phyloP scores from a whole-genome alignment of 1,140 invertebrate species.

The Gryon sp. region DNA sequence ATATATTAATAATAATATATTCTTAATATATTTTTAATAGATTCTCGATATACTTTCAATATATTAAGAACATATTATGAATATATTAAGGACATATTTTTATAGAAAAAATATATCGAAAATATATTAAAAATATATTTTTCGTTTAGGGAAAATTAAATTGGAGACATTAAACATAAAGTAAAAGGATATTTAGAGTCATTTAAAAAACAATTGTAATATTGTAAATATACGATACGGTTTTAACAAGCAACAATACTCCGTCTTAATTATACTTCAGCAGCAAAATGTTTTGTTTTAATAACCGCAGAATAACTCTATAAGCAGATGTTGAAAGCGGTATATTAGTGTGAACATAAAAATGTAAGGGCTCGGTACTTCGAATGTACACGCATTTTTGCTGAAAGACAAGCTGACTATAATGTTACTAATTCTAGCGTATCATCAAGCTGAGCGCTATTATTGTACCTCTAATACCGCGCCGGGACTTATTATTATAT shows the following conservation, averaged over 20 bases:
- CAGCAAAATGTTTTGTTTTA: conserved; percentile 27
- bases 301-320: conserved; percentile 31
- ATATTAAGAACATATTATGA: too few relatives aligned
- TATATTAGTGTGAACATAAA: conserved; percentile 32
- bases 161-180: too few relatives aligned
- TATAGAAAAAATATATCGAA: too few relatives aligned
- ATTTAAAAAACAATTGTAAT: too few relatives aligned
- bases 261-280: conserved; percentile 18
- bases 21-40: too few relatives aligned
- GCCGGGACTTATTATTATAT: conserved; percentile 25
- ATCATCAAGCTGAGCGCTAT: conserved; percentile 47
- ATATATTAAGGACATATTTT: too few relatives aligned
- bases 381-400: conserved; percentile 27
- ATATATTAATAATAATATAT: too few relatives aligned
- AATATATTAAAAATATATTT: too few relatives aligned
- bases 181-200: too few relatives aligned
- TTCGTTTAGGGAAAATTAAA: too few relatives aligned
- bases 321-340: conserved; percentile 34
- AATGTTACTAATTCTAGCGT: conserved; percentile 51
- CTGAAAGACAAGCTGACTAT: conserved; percentile 5
- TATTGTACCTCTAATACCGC: conserved; percentile 20
- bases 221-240: too few relatives aligned
- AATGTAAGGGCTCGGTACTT: conserved; percentile 24
- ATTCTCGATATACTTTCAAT: too few relatives aligned
- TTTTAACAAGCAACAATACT: conserved; percentile 21